Percentiles rank a stretch among this genome's conserved stretches.
These are phyloP conservation scores for Rhopilema esculentum DNA, from an alignment of 30 jellyfish, hydroid and myxozoan genomes.

Conservation along the genomic window DNA sequence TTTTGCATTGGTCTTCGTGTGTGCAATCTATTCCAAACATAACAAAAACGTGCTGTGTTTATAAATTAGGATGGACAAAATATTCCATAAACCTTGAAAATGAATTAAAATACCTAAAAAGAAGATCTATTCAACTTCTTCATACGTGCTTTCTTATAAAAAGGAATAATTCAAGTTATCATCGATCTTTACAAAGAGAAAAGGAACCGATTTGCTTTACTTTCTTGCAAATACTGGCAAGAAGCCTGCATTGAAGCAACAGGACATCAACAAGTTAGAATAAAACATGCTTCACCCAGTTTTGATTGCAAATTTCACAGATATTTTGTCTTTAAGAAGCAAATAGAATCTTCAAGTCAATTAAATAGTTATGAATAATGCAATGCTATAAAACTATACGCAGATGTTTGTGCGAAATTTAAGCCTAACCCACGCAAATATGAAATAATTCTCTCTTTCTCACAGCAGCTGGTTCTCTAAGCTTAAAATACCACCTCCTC, in stretches of 20 bases:
- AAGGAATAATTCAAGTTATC: background rate
- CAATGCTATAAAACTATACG: background rate
- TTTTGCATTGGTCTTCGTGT: background rate
- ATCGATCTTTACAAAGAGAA: background rate
- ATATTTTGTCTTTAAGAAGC: background rate
- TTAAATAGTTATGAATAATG: background rate
- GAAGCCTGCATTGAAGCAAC: background rate
- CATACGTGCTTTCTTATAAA: background rate
- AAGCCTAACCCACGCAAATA: slow-evolving; percentile 40
- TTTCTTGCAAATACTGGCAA: background rate
- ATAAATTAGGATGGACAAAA: background rate
- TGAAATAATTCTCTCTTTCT: background rate
- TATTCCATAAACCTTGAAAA: background rate
- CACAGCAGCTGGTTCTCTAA: background rate
- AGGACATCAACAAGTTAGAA: background rate
- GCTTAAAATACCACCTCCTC: background rate
- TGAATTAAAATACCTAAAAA: background rate
- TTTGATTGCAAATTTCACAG: background rate
- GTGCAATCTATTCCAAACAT: background rate
- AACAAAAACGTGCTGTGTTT: background rate
- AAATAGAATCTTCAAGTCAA: background rate
- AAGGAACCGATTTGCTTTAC: background rate
- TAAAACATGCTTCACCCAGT: background rate
- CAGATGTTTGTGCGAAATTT: slow-evolving; percentile 12
- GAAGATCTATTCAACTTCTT: background rate